A percentile compares a stretch with the other conserved stretches of the same genome.
phyloP scores from a whole-genome alignment of 2,797 vertebrate genomes.

The Cynopterus sphinx region DNA sequence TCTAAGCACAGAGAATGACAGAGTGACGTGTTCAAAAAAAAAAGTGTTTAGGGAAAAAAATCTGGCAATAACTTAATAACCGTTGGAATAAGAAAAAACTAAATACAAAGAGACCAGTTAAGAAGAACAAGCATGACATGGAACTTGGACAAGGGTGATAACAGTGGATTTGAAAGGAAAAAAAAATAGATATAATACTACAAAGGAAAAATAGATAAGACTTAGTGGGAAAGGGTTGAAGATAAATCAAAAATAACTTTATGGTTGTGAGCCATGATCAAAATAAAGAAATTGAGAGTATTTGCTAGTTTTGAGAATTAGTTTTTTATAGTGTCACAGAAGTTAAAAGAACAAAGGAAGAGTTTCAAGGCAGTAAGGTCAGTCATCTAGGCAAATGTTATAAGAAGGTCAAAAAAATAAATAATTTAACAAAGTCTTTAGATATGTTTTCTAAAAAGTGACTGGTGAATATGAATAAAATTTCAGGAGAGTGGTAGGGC shows the following conservation, averaged over 20 bases:
- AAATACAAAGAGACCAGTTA: constrained; percentile 28
- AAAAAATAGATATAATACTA: neutral
- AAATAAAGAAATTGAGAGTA: neutral
- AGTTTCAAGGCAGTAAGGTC: neutral
- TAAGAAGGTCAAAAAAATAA: neutral
- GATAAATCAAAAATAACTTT: neutral
- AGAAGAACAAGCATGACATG: constrained; percentile 5
- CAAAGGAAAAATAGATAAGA: neutral
- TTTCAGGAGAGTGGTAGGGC: neutral
- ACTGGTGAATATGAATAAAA: neutral
- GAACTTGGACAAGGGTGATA: constrained; percentile 5
- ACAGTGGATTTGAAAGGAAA: neutral
- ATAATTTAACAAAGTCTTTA: neutral
- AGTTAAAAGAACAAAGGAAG: constrained; percentile 25
- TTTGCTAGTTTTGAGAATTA: neutral
- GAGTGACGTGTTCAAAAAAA: constrained; percentile 15
- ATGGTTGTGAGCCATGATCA: neutral
- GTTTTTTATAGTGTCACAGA: neutral
- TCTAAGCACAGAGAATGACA: constrained; percentile 37
- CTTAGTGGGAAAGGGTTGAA: neutral
- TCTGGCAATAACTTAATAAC: constrained; percentile 42
- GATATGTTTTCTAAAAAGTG: neutral
- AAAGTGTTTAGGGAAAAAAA: neutral
- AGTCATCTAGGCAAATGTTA: neutral
- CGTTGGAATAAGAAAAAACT: constrained; percentile 4